These are phyloP conservation scores for Liolophura sinensis DNA, from an alignment of 1,140 invertebrate genomes.

Conservation along the genomic window DNA sequence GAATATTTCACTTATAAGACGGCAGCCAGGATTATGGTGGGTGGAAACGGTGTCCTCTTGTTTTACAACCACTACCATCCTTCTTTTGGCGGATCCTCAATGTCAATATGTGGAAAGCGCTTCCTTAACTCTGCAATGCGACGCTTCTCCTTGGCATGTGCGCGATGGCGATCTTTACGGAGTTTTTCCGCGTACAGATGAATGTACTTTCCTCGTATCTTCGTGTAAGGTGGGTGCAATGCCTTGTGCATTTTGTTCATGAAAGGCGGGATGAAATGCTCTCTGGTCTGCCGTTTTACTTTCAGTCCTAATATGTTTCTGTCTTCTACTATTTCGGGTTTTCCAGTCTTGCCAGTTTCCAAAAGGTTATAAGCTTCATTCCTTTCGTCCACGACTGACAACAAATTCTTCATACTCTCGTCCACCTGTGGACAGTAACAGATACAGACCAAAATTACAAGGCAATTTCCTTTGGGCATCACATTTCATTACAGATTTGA, in stretches of 20 bases:
- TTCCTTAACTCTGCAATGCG: constrained; percentile 19
- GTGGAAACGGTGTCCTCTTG: too few relatives aligned
- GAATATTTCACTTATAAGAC: too few relatives aligned
- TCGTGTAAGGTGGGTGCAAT: constrained; percentile 2
- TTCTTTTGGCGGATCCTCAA: neutral
- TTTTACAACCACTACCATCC: neutral
- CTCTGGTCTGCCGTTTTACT: constrained; percentile 15
- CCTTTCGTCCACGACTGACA: constrained; percentile 87
- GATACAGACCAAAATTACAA: neutral
- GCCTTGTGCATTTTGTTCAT: constrained; percentile 24
- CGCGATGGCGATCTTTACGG: constrained; percentile 2
- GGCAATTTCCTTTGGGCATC: too few relatives aligned
- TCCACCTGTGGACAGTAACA: constrained; percentile 64
- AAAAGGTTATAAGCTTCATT: constrained; percentile 88
- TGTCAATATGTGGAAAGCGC: constrained; percentile 28
- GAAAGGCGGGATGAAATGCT: constrained; percentile 34
- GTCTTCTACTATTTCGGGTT: constrained; percentile 17
- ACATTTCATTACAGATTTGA: neutral
- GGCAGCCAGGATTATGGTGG: too few relatives aligned
- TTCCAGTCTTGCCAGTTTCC: constrained; percentile 75
- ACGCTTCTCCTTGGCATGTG: constrained; percentile 7
- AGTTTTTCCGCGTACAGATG: constrained; percentile 28
- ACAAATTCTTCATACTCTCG: constrained; percentile 94
- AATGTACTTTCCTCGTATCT: constrained; percentile 28
- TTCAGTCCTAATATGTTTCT: constrained; percentile 36